These are phyloP conservation scores for Sarcophilus harrisii DNA, from an alignment of 2,797 vertebrate species.

Conservation along the genomic window DNA sequence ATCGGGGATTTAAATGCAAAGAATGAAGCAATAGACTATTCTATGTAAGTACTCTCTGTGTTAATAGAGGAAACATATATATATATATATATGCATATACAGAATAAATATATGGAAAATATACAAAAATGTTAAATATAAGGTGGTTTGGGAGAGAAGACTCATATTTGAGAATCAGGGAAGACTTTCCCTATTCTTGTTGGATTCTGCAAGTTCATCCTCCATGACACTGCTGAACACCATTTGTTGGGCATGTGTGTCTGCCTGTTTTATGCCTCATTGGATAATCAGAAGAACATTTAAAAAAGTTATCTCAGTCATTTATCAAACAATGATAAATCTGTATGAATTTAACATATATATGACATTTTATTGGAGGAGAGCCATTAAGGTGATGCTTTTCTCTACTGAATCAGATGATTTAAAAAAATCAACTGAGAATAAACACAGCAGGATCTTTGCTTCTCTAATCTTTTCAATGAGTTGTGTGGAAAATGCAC, in stretches of 20 bases:
- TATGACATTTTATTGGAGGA: background rate
- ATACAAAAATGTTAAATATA: background rate
- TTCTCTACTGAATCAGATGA: background rate
- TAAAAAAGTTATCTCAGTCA: background rate
- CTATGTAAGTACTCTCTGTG: background rate
- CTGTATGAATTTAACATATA: background rate
- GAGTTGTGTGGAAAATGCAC: background rate
- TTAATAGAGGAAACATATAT: background rate
- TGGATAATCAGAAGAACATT: background rate
- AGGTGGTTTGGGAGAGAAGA: background rate
- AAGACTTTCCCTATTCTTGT: background rate
- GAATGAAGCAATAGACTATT: background rate
- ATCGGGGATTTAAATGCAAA: background rate
- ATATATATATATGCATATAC: background rate
- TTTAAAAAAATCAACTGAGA: background rate
- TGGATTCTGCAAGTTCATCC: background rate
- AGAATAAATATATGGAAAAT: background rate
- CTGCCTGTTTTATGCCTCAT: background rate
- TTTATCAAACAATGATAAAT: background rate
- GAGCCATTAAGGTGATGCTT: background rate
- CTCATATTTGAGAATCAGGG: background rate
- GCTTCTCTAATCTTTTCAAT: background rate
- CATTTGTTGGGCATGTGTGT: background rate
- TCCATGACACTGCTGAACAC: background rate
- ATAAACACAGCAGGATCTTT: background rate